Evolutionary conservation across 2,797 vertebrate genomes (phyloP).

Genomic region (Nasua narica): DNA sequence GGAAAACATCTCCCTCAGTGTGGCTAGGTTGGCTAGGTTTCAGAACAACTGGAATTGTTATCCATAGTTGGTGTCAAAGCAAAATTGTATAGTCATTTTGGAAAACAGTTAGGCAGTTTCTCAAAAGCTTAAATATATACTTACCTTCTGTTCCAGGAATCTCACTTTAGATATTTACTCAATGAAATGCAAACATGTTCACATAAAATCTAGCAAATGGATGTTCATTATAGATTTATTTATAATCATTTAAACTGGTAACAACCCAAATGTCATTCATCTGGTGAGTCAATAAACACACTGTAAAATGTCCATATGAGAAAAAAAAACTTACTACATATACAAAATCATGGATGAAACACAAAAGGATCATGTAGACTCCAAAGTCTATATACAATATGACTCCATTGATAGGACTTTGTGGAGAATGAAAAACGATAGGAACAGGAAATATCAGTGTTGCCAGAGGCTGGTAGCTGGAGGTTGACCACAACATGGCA

Average conservation of each 20-base stretch:
- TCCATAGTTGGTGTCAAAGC: not conserved
- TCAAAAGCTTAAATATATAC: not conserved
- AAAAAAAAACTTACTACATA: not conserved
- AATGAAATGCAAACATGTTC: not conserved
- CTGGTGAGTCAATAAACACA: not conserved
- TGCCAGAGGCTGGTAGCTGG: not conserved
- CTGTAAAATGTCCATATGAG: not conserved
- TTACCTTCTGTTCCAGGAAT: not conserved
- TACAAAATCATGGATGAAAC: not conserved
- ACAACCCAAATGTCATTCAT: not conserved
- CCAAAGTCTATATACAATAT: not conserved
- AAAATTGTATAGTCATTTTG: not conserved
- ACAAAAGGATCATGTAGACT: not conserved
- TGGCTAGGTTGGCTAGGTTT: not conserved
- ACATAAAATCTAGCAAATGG: not conserved
- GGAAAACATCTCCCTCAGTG: not conserved
- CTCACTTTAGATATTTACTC: not conserved
- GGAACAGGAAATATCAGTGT: no score
- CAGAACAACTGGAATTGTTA: not conserved
- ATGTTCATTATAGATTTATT: not conserved
- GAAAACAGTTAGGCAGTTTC: not conserved
- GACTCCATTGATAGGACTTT: not conserved
- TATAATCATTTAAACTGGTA: not conserved
- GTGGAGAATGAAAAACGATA: not conserved
- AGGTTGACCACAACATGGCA: no score